Evolutionary conservation across 2,888 invertebrate genomes (phyloP), one percentile per base, ranked within the genome.

Genomic region (Aleiodes testaceus): DNA sequence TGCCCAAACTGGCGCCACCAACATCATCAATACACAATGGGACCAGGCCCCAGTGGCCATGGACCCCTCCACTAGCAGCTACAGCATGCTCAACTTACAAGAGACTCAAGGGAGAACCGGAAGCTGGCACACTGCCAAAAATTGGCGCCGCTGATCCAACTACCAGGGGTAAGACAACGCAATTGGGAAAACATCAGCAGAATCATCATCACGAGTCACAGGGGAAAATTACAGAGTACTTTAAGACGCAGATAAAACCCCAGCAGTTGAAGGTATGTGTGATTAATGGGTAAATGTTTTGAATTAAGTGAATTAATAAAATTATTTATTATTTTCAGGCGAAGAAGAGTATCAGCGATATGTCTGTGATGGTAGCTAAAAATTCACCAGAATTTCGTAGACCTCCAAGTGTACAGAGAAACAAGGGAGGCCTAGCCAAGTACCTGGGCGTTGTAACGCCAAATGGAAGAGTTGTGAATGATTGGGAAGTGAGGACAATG

Each of bases 191-290:
- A 67, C 74, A 78, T 72, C 78, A 78, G 72, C 77, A 77, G 67
- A 79, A 79, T 73, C 78, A 80, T 70, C 81, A 82, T 61, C 80
- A 84, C 79, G 84, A 86, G 72, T 76, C 84, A 4, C 95, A 94
- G 87, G 94, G 94, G 64, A 94, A 95, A 87, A 95, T 95, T 84
- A 94, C 94, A 26, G 94, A 95, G 83, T 95, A 93, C 87, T 95
- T 95, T 87, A 95, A 93, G 86, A 92, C 94, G 75, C 95, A 95
- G 88, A 92, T 94, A 89, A 95, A 95, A 88, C 91, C 93, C 36
- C 90, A 91, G 47, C 84, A 84, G 53, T 68, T 80, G 42, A 84
- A 83, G 79, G 83, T 82, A 53, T 61, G 61, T 63, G 11, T 30
- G 12, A 36, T 11, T 36, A 9, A 6, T 36, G 11, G 11, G 9